Percentiles rank a stretch among this genome's conserved stretches.
These are phyloP conservation scores for Conger conger DNA, from an alignment of 2,113 vertebrate genomes.

Conservation along the genomic window DNA sequence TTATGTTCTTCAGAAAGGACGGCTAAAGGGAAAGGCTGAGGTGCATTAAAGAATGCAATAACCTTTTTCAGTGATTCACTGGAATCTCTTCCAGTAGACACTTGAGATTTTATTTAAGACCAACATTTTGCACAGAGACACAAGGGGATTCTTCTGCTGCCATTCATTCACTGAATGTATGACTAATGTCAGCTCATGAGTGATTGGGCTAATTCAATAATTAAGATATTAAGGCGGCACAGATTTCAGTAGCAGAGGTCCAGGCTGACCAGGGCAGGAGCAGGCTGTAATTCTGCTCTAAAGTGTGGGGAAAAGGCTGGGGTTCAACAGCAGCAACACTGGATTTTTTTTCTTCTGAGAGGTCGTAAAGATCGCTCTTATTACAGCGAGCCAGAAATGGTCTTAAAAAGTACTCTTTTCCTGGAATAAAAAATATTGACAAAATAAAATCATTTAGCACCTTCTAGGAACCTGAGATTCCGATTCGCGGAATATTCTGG, in stretches of 20 bases:
- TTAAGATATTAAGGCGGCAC: too few relatives aligned
- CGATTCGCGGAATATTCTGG: not conserved
- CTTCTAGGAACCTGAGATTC: conserved; percentile 1
- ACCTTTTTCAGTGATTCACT: not conserved
- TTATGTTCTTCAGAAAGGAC: not conserved
- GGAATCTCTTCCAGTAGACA: too few relatives aligned
- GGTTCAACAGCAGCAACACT: not conserved
- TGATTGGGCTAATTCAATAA: too few relatives aligned
- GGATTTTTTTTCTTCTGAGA: not conserved
- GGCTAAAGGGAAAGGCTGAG: not conserved
- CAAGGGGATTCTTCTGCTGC: too few relatives aligned
- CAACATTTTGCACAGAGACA: too few relatives aligned
- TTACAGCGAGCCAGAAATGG: not conserved
- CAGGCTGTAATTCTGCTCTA: not conserved
- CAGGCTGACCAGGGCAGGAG: not conserved
- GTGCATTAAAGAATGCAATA: not conserved
- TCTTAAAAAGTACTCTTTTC: not conserved
- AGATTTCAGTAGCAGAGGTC: too few relatives aligned
- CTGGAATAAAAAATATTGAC: not conserved
- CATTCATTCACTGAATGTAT: too few relatives aligned
- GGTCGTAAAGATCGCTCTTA: not conserved
- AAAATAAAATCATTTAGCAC: not conserved
- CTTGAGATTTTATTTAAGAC: too few relatives aligned
- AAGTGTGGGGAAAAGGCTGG: not conserved
- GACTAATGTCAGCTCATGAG: too few relatives aligned